Evolutionary conservation across 1,140 invertebrate species (phyloP).

Genomic region (Nilaparvata lugens): DNA sequence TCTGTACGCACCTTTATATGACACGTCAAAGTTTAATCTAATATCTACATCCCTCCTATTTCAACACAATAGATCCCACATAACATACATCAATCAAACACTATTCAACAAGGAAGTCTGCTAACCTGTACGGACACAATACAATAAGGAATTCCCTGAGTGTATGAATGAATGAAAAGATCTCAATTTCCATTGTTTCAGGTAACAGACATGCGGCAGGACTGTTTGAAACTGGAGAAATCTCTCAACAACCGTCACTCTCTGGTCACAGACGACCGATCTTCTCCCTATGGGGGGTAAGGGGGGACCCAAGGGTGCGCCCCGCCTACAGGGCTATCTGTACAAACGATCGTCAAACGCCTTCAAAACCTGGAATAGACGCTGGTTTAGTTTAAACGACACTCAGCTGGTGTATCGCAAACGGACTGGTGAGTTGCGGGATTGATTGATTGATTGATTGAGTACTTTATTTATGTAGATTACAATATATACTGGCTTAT

Average conservation of each 20-base stretch:
- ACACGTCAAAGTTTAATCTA: too few relatives aligned
- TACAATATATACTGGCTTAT: too few relatives aligned
- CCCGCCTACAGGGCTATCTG: slow-evolving; percentile 83
- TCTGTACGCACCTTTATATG: too few relatives aligned
- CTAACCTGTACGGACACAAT: too few relatives aligned
- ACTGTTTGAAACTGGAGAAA: slow-evolving; percentile 70
- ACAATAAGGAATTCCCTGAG: too few relatives aligned
- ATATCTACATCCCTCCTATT: too few relatives aligned
- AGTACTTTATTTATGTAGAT: too few relatives aligned
- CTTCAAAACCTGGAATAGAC: slow-evolving; percentile 94
- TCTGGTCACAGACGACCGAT: slow-evolving; percentile 57
- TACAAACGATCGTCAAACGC: slow-evolving; percentile 94
- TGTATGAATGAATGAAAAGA: too few relatives aligned
- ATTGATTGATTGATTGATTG: too few relatives aligned
- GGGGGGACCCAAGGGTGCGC: slow-evolving; percentile 32
- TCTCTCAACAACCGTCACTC: slow-evolving; percentile 81
- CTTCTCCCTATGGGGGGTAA: slow-evolving; percentile 32
- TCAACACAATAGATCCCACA: too few relatives aligned
- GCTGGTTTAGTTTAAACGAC: slow-evolving; percentile 82
- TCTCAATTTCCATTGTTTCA: slow-evolving; percentile 14
- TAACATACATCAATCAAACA: too few relatives aligned
- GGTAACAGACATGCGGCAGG: slow-evolving; percentile 58
- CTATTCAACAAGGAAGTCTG: too few relatives aligned
- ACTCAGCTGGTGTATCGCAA: slow-evolving; percentile 89
- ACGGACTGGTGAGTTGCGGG: slow-evolving; percentile 48